Evolutionary conservation across 2,113 vertebrate species (phyloP), one percentile per base, ranked within the genome.

Genomic region (Gymnorhina tibicen): DNA sequence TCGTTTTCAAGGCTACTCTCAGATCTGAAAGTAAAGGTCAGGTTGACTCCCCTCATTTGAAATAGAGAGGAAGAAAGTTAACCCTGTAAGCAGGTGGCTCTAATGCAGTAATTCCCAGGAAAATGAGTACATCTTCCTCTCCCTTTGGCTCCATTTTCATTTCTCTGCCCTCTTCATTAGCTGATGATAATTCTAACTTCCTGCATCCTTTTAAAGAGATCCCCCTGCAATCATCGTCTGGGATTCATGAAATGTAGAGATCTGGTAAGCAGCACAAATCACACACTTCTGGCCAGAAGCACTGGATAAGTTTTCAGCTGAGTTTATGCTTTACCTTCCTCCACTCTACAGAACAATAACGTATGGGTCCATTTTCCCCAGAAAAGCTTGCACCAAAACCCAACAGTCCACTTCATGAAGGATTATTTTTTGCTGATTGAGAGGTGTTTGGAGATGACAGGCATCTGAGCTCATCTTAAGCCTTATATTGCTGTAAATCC

Each of bases 391-490:
- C 44, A 66, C 41, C 30, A 67, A 85, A 91, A 26, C n/a, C 22
- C 24, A 87, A 73, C 24, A 21, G 56, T 50, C 63, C 68, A 35
- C n/a, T 89, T 70, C 41, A 56, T 26, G 53, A 87, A 85, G 84
- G 82, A 82, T 95, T 86, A 62, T 83, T 95, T 97, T 84, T 93
- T 73, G 87, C 91, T 97, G 87, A 97, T 96, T 84, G 95, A 96
- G 96, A 95, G 80, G 69, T 93, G 74, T 74, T 94, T 68, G 47
- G 62, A 88, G 41, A 85, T 53, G 77, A 69, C 60, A 90, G 82
- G 46, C 42, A 66, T 88, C 72, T 81, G 83, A 89, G 81, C 76
- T 93, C 89, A 39, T 86, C 35, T 85, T 91, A 93, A 94, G 80
- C 77, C 86, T 89, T 89, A 95, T 93, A 95, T 93, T 92, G 72